Percentiles rank a stretch among this genome's conserved stretches.
Conservation (phyloP, 2,113 vertebrate species). For the Picathartes gymnocephalus region DNA sequence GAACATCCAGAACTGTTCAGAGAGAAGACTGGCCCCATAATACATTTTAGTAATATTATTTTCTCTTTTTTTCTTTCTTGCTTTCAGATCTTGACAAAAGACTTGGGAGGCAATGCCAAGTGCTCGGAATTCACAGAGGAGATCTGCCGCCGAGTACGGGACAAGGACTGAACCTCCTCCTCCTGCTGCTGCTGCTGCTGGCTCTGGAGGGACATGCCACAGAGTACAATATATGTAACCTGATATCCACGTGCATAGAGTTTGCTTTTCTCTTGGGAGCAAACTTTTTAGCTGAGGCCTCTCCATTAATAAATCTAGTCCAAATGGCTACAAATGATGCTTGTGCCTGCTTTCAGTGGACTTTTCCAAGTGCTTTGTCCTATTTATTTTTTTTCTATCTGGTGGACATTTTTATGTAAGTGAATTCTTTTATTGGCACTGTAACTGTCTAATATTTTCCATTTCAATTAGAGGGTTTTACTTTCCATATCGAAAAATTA, state of each 20-base stretch:
- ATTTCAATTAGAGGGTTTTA: conserved; percentile 30
- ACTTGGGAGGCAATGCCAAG: conserved; percentile 89
- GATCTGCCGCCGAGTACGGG: conserved; percentile 85
- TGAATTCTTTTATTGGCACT: conserved; percentile 25
- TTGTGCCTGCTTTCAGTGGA: conserved; percentile 59
- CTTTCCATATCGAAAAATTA: not conserved
- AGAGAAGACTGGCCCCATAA: not conserved
- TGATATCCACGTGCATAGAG: not conserved
- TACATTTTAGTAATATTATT: not conserved
- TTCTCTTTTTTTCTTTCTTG: not conserved
- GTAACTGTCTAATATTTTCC: conserved; percentile 28
- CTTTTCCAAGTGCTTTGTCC: conserved; percentile 54
- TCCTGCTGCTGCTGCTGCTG: not conserved
- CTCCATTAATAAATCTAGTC: conserved; percentile 53
- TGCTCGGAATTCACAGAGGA: conserved; percentile 92
- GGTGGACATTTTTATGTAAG: conserved; percentile 50
- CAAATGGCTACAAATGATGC: not conserved
- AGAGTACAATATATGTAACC: not conserved
- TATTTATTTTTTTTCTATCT: conserved; percentile 66
- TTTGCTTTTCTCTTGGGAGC: conserved; percentile 26
- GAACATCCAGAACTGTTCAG: not conserved
- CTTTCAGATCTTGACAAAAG: conserved; percentile 85
- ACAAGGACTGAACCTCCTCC: conserved; percentile 63
- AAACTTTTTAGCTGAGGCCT: conserved; percentile 26
- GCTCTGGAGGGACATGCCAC: not conserved